A percentile compares a stretch with the other conserved stretches of the same genome.
These are phyloP conservation scores for Chorisops tibialis DNA, from an alignment of 2,888 invertebrate genomes.

Conservation along the genomic window DNA sequence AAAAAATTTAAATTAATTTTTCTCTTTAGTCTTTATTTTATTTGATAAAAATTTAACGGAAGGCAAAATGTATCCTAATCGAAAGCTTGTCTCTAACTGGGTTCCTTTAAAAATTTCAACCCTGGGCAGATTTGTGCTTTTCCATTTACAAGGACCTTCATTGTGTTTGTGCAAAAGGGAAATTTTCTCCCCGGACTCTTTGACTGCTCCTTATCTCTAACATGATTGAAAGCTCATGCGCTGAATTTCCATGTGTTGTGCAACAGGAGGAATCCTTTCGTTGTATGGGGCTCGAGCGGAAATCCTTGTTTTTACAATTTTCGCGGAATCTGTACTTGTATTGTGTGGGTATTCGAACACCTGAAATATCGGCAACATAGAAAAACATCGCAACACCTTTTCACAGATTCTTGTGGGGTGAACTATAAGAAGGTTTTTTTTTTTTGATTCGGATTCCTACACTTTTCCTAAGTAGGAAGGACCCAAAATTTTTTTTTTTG, in stretches of 20 bases:
- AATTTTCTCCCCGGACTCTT: slow-evolving; percentile 17
- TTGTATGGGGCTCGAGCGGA: neutral
- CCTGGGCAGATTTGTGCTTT: slow-evolving; percentile 32
- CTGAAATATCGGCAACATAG: slow-evolving; percentile 17
- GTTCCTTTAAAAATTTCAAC: slow-evolving; percentile 30
- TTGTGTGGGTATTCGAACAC: slow-evolving; percentile 2
- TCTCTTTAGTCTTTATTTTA: too few relatives aligned
- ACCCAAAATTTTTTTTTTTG: too few relatives aligned
- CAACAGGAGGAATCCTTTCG: slow-evolving; percentile 17
- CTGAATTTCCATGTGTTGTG: slow-evolving; percentile 16
- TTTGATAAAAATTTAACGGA: slow-evolving; percentile 15
- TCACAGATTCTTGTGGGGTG: too few relatives aligned
- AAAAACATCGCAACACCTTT: slow-evolving; percentile 9
- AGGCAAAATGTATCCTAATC: slow-evolving; percentile 29
- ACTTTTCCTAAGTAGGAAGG: too few relatives aligned
- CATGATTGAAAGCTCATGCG: slow-evolving; percentile 13
- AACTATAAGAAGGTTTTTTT: too few relatives aligned
- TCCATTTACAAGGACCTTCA: slow-evolving; percentile 2
- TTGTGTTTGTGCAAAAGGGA: slow-evolving; percentile 23
- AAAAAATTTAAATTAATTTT: too few relatives aligned
- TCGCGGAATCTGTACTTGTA: neutral
- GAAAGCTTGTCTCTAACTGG: slow-evolving; percentile 34
- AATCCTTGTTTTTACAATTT: slow-evolving; percentile 11
- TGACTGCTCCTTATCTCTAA: neutral
- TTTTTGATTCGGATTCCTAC: too few relatives aligned